Evolutionary conservation across 1,140 invertebrate species (phyloP), one percentile per base, ranked within the genome.

Genomic region (Theocolax elegans): DNA sequence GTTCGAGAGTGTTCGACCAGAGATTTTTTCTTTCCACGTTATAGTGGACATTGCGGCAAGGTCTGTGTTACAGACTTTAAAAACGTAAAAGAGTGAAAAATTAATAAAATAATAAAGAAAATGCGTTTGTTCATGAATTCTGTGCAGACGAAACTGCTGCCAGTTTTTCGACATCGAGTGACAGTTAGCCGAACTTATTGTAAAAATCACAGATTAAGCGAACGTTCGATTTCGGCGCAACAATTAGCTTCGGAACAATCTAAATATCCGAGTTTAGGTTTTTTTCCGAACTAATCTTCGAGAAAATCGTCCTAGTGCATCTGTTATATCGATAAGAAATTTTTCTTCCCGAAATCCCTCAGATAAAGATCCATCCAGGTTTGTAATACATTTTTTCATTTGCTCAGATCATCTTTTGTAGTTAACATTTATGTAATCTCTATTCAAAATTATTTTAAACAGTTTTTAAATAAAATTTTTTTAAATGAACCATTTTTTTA

Each of bases 351-450:
- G 77, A 67, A 75, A 65, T 48, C 56, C 69, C 8, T 74, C 51
- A 3, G 74, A 81, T 58, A 79, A 70, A 19, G 76, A 77, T 53
- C 56, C 75, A 12, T 59, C 77, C 15, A 72, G 65, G 80, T 83
- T 75, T 74, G 62, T 71, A 44, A 29, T 53, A 15, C 31, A 35
- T 35, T 35, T 4, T 35, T 35, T 35, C 31, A 35, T 35, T 35
- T 6, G 10, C 31, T 35, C 10, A 6, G 31, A 35, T 35, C 10
- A 48, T 48, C 48, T 40, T 64, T 2, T 51, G 12, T 38, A 81
- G 76, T 21, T 78, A 83, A 69, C 68, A 35, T n/a, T n/a, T n/a
- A n/a, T n/a, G n/a, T n/a, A n/a, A n/a, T n/a, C n/a, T n/a, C n/a
- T n/a, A n/a, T n/a, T n/a, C n/a, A n/a, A n/a, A n/a, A n/a, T n/a